Evolutionary conservation across 2,888 invertebrate genomes (phyloP), one percentile per base, ranked within the genome.

Genomic region (Enchytraeus crypticus): DNA sequence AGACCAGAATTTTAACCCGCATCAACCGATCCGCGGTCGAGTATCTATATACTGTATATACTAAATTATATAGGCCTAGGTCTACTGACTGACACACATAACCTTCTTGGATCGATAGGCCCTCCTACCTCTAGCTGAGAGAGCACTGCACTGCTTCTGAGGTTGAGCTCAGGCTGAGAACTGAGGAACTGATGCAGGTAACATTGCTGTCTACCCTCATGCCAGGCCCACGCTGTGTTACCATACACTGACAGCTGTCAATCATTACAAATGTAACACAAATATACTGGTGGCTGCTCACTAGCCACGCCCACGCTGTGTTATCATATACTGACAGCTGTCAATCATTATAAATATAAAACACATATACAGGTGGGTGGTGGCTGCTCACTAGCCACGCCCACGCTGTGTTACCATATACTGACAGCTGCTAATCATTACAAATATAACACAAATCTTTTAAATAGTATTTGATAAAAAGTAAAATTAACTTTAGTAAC

Each of bases 41-140:
- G n/a, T n/a, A n/a, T n/a, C n/a, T n/a, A n/a, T n/a, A n/a, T n/a
- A n/a, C n/a, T n/a, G n/a, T n/a, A n/a, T n/a, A n/a, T n/a, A n/a
- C n/a, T n/a, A n/a, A n/a, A n/a, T n/a, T n/a, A n/a, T n/a, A n/a
- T n/a, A n/a, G n/a, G n/a, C n/a, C n/a, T n/a, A n/a, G n/a, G n/a
- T n/a, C n/a, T n/a, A n/a, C n/a, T n/a, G n/a, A n/a, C n/a, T n/a
- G n/a, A n/a, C n/a, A n/a, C n/a, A n/a, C n/a, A n/a, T n/a, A n/a
- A n/a, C n/a, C n/a, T n/a, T n/a, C n/a, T n/a, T n/a, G 29, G 23
- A 14, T 21, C 14, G n/a, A n/a, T 58, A 8, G 27, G 46, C n/a
- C 5, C n/a, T 3, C 56, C 43, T 64, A 74, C 75, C 69, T 71
- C 67, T 2, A 76, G 65, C 51, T 74, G 68, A 2, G 71, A 66